phyloP scores from a whole-genome alignment of 64 coral and sea anemone genomes.

The Acropora tenuis region DNA sequence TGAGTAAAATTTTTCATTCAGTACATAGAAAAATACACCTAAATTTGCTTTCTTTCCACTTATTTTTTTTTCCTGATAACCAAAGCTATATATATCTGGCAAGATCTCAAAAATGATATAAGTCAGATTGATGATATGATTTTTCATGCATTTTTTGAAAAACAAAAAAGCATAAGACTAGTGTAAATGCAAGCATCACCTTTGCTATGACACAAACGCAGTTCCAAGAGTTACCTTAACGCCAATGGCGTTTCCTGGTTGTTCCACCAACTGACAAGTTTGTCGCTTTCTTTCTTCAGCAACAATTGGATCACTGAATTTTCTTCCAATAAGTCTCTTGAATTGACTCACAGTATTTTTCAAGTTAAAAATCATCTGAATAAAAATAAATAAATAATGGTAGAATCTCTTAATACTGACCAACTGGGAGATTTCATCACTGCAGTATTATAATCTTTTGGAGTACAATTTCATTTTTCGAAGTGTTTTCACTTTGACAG shows the following conservation, averaged over 20 bases:
- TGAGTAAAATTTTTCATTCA: no score
- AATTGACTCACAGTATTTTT: constrained; percentile 95
- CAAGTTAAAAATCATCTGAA: constrained; percentile 84
- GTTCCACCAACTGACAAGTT: constrained; percentile 78
- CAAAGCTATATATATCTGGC: no score
- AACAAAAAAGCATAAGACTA: no score
- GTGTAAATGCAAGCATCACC: neutral
- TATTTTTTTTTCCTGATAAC: no score
- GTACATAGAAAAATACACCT: no score
- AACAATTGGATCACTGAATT: constrained; percentile 89
- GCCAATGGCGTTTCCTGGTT: constrained; percentile 73
- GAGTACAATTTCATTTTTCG: neutral
- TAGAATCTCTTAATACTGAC: neutral
- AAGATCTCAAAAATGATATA: no score
- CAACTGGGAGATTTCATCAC: neutral
- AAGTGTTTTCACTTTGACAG: neutral
- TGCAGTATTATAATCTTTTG: neutral
- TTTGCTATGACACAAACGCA: neutral
- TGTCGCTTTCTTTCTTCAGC: constrained; percentile 72
- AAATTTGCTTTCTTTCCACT: no score
- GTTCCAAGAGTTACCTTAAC: constrained; percentile 68
- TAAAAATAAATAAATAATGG: constrained; percentile 7
- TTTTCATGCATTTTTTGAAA: no score
- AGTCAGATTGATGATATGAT: no score
- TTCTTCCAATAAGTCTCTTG: constrained; percentile 86